These are phyloP conservation scores for Ophonus ardosiacus DNA, from an alignment of 2,888 invertebrate species.

Conservation along the genomic window DNA sequence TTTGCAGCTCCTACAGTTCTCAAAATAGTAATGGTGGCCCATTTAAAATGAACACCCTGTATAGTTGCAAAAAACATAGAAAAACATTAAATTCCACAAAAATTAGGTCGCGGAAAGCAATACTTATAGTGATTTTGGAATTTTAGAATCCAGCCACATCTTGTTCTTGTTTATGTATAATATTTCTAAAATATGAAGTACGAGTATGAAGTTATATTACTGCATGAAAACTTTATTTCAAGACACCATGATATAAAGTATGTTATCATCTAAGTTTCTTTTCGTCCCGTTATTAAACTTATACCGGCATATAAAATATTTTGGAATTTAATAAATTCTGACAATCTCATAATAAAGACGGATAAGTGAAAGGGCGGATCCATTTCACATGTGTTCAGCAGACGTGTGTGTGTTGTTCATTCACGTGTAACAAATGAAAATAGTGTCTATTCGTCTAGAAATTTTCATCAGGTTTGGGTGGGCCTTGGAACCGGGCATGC, in stretches of 20 bases:
- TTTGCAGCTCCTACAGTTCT: too few species aligned
- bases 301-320: slow-evolving; percentile 29
- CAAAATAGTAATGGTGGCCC: too few species aligned
- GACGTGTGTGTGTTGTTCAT: slow-evolving; percentile 4
- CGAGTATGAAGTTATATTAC: background rate
- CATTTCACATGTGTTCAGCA: slow-evolving; percentile 15
- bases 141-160: too few species aligned
- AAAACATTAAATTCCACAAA: too few species aligned
- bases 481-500: background rate
- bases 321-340: slow-evolving; percentile 51
- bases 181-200: background rate
- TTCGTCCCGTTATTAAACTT: slow-evolving; percentile 30
- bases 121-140: too few species aligned
- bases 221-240: background rate
- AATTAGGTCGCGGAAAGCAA: too few species aligned
- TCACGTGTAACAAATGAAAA: slow-evolving; percentile 52
- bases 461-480: slow-evolving; percentile 27
- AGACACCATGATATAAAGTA: background rate
- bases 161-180: too few species aligned
- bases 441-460: slow-evolving; percentile 37
- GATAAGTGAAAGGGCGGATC: background rate
- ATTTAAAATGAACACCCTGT: too few species aligned
- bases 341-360: slow-evolving; percentile 33
- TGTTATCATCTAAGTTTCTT: background rate
- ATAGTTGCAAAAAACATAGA: too few species aligned